Evolutionary conservation across 92 coral and sea anemone genomes (phyloP).

Genomic region (Epizoanthus stellaris): DNA sequence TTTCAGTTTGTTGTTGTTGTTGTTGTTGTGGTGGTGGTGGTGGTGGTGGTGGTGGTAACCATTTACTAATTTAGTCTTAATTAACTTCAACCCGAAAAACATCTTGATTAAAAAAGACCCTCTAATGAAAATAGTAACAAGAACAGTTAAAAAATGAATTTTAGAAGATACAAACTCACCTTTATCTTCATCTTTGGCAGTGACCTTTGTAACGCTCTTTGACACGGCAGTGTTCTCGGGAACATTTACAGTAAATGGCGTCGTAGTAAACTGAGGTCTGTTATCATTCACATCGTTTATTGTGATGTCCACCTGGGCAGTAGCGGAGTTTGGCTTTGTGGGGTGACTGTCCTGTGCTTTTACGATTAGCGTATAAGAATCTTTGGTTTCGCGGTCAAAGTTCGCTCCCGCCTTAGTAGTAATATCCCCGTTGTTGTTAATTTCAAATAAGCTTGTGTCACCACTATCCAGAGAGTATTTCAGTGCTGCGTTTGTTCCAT

Average conservation of each 20-base stretch:
- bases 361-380: conserved; percentile 63
- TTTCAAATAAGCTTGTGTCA: conserved; percentile 56
- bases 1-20: too few relatives aligned
- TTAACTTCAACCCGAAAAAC: too few relatives aligned
- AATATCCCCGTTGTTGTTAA: conserved; percentile 51
- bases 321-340: conserved; percentile 29
- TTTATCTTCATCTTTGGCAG: conserved; percentile 69
- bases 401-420: conserved; percentile 37
- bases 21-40: too few relatives aligned
- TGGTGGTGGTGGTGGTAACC: too few relatives aligned
- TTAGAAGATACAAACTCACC: conserved; percentile 51
- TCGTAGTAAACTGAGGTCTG: conserved; percentile 44
- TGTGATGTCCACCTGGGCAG: conserved; percentile 59
- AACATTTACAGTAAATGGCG: conserved; percentile 26
- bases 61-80: too few relatives aligned
- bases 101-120: too few relatives aligned
- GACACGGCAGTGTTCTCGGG: conserved; percentile 48
- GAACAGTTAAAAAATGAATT: too few relatives aligned
- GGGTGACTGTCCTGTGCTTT: conserved; percentile 73
- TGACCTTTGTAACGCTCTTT: conserved; percentile 31
- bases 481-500: conserved; percentile 71
- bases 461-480: conserved; percentile 63
- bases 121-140: too few relatives aligned
- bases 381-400: conserved; percentile 76
- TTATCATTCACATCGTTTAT: conserved; percentile 79